Evolutionary conservation across 2,797 vertebrate genomes (phyloP).

Genomic region (Pseudochirops cupreus): DNA sequence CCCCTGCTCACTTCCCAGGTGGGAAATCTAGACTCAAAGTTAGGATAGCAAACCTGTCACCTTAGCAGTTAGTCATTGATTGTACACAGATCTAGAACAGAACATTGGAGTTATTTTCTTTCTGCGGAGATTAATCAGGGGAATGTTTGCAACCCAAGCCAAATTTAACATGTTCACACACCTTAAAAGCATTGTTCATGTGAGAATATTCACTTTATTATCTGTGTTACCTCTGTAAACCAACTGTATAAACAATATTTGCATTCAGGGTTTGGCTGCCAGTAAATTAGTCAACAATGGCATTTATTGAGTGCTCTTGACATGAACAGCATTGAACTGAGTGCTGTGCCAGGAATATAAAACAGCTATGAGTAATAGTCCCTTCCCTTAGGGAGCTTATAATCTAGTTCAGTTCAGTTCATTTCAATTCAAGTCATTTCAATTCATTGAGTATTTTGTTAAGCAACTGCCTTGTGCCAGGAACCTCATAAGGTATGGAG

Average conservation of each 20-base stretch:
- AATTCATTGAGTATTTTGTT: neutral
- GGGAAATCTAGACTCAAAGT: neutral
- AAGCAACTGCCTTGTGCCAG: neutral
- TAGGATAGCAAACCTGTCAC: neutral
- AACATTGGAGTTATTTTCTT: neutral
- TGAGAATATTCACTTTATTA: neutral
- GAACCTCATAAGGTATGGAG: neutral
- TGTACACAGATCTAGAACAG: conserved; percentile 33
- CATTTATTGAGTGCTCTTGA: neutral
- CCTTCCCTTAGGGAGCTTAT: neutral
- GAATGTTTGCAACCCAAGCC: conserved; percentile 9
- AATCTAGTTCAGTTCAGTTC: neutral
- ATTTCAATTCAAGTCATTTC: neutral
- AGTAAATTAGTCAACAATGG: conserved; percentile 14
- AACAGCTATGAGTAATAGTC: neutral
- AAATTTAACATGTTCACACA: conserved; percentile 60
- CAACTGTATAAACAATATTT: conserved; percentile 25
- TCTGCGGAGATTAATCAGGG: conserved; percentile 32
- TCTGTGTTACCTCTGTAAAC: conserved; percentile 8
- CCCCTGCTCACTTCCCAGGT: conserved; percentile 1
- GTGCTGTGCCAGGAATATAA: neutral
- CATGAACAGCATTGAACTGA: neutral
- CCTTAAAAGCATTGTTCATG: neutral
- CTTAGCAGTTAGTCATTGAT: conserved; percentile 35
- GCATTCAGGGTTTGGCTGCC: conserved; percentile 3